These are phyloP conservation scores for Aphelenchoides avenae DNA, from an alignment of 1,140 invertebrate genomes.

Conservation along the genomic window DNA sequence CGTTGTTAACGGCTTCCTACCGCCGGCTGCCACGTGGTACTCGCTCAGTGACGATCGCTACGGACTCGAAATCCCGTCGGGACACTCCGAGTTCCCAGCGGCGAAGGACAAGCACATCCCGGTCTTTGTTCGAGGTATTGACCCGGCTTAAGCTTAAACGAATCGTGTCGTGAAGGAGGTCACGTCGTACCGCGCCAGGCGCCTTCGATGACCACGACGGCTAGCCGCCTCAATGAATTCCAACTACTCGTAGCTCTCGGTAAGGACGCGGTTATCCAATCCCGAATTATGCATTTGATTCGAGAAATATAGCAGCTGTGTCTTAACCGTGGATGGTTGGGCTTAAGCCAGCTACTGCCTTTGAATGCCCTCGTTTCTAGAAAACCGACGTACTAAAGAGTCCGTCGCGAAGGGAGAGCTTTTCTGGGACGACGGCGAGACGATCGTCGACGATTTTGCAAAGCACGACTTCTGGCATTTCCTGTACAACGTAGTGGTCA, in stretches of 20 bases:
- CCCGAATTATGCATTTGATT: too few species aligned
- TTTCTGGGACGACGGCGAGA: slow-evolving; percentile 38
- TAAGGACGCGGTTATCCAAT: too few species aligned
- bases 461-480: slow-evolving; percentile 26
- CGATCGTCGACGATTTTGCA: slow-evolving; percentile 11
- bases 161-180: slow-evolving; percentile 15
- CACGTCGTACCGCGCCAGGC: slow-evolving; percentile 23
- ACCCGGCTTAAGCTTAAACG: too few species aligned
- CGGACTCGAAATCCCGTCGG: too few species aligned
- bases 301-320: too few species aligned
- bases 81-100: too few species aligned
- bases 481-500: slow-evolving; percentile 7
- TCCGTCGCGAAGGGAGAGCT: slow-evolving; percentile 23
- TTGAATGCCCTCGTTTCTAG: too few species aligned
- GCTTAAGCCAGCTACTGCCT: too few species aligned
- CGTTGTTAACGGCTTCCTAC: slow-evolving; percentile 41
- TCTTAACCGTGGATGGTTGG: too few species aligned
- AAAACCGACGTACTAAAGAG: background rate
- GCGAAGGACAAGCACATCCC: too few species aligned
- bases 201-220: slow-evolving; percentile 26
- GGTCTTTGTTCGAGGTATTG: too few species aligned
- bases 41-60: slow-evolving; percentile 50
- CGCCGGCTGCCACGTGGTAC: slow-evolving; percentile 43
- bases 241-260: slow-evolving; percentile 27
- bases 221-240: slow-evolving; percentile 20